Evolutionary conservation across 2,888 invertebrate genomes (phyloP).

Genomic region (Epinotia ramella): DNA sequence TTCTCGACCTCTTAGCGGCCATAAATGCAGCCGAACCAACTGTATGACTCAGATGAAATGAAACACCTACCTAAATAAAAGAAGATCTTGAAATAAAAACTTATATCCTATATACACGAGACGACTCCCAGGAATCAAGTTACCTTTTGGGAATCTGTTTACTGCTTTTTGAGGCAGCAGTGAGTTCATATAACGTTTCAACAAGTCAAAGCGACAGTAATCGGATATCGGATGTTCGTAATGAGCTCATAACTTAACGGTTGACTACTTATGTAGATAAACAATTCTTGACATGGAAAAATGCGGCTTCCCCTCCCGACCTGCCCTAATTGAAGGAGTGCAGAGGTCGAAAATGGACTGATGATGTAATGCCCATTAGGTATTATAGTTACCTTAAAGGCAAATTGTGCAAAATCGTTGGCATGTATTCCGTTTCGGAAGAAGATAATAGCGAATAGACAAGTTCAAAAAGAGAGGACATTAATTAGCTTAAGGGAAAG

Average conservation of each 20-base stretch:
- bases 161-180: slow-evolving; percentile 21
- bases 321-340: slow-evolving; percentile 13
- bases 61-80: neutral
- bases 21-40: neutral
- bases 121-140: neutral
- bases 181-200: slow-evolving; percentile 37
- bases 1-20: slow-evolving; percentile 13
- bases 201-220: slow-evolving; percentile 35
- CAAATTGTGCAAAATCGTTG: neutral
- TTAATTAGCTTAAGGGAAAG: no score
- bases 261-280: slow-evolving; percentile 32
- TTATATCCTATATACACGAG: neutral
- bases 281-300: slow-evolving; percentile 24
- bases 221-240: slow-evolving; percentile 41
- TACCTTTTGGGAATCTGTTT: slow-evolving; percentile 32
- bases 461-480: neutral
- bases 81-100: neutral
- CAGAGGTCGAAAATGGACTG: neutral
- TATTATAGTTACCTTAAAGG: neutral
- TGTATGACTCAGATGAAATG: neutral
- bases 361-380: neutral
- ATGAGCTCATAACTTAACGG: slow-evolving; percentile 44
- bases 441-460: neutral
- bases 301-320: slow-evolving; percentile 4
- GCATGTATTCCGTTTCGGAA: neutral